Evolutionary conservation across 2,113 vertebrate genomes (phyloP).

Genomic region (Herpetotheres cachinnans): DNA sequence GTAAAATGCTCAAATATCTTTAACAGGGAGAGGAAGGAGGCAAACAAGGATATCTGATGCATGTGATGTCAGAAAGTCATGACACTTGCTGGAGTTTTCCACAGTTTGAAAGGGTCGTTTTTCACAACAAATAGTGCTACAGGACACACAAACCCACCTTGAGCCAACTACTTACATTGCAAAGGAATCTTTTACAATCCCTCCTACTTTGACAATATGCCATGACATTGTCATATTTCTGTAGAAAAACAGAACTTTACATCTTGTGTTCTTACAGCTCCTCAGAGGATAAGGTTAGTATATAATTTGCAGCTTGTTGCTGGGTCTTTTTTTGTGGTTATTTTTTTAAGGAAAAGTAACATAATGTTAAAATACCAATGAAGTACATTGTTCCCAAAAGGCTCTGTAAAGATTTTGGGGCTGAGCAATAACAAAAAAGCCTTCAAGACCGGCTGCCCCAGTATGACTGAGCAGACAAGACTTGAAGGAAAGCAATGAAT

Average conservation of each 20-base stretch:
- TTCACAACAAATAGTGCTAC: neutral
- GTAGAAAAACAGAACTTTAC: neutral
- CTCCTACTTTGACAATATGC: neutral
- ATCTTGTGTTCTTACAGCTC: neutral
- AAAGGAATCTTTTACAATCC: neutral
- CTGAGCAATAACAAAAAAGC: neutral
- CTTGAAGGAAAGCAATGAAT: conserved; percentile 49
- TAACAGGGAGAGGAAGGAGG: rapidly evolving
- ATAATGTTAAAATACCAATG: neutral
- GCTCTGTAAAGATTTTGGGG: neutral
- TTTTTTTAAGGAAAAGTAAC: neutral
- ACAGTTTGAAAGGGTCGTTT: neutral
- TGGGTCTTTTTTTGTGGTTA: neutral
- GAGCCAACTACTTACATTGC: neutral
- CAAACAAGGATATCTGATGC: neutral
- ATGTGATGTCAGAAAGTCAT: neutral
- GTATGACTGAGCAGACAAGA: conserved; percentile 15
- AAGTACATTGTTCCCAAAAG: neutral
- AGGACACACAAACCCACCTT: neutral
- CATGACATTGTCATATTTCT: neutral
- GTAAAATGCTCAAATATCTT: neutral
- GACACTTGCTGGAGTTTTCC: neutral
- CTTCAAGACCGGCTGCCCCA: conserved; percentile 14
- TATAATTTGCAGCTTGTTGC: neutral
- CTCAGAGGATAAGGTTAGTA: neutral